Conservation (phyloP, 2,113 vertebrate genomes). For the Sitta europaea region DNA sequence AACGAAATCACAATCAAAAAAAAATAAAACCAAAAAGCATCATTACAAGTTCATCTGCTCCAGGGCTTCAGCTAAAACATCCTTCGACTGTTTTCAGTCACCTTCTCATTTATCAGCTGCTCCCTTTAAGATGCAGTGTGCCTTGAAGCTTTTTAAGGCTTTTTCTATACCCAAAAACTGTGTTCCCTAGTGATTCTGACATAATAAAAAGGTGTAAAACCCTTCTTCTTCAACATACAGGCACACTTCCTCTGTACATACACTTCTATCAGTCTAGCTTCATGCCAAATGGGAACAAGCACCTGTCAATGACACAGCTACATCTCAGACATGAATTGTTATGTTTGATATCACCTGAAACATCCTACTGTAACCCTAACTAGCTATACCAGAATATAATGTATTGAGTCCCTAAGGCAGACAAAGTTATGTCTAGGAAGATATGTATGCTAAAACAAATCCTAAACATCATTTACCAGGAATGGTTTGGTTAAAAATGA, state of each 20-base stretch:
- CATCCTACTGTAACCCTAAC: not conserved
- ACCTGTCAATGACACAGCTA: not conserved
- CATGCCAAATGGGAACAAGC: not conserved
- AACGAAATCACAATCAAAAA: not conserved
- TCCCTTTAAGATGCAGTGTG: not conserved
- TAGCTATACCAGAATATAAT: not conserved
- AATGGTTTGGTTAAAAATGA: not conserved
- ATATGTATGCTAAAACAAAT: not conserved
- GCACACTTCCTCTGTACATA: not conserved
- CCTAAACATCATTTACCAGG: not conserved
- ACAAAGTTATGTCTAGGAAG: not conserved
- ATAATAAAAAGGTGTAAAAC: not conserved
- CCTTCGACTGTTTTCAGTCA: not conserved
- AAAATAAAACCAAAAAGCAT: not conserved
- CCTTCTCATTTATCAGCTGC: not conserved
- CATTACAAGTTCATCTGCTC: not conserved
- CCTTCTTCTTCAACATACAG: not conserved
- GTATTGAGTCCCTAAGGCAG: not conserved
- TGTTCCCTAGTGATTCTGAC: not conserved
- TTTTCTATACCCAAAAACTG: not conserved
- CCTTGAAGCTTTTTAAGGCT: not conserved
- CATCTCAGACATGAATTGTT: not conserved
- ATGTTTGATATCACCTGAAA: not conserved
- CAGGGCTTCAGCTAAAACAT: not conserved
- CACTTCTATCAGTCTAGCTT: not conserved